A percentile compares a stretch with the other conserved stretches of the same genome.
Conservation (phyloP, 1,140 invertebrate genomes). For the Luehdorfia chinensis region DNA sequence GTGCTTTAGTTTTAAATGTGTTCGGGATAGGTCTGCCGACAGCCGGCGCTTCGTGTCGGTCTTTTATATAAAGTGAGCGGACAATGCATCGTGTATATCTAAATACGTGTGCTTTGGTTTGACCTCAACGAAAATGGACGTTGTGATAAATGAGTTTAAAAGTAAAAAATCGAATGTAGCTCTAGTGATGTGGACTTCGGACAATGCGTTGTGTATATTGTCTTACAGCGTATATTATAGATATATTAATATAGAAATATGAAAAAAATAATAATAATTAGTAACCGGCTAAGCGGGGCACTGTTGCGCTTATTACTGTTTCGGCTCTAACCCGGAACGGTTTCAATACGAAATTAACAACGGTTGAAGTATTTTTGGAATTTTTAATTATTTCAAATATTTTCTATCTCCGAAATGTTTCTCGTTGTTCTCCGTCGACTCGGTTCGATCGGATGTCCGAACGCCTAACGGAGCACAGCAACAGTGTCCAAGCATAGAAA, state of each 20-base stretch:
- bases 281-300: constrained; percentile 31
- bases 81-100: constrained; percentile 25
- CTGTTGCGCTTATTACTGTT: no score
- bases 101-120: constrained; percentile 32
- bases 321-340: no score
- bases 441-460: no score
- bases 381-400: no score
- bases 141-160: constrained; percentile 38
- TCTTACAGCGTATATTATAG: constrained; percentile 46
- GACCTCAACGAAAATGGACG: constrained; percentile 47
- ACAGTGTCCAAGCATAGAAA: no score
- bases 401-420: no score
- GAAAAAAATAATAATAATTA: constrained; percentile 29
- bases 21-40: not conserved
- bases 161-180: constrained; percentile 48
- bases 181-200: constrained; percentile 36
- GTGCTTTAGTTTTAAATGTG: no score
- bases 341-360: no score
- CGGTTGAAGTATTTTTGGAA: no score
- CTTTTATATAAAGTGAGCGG: constrained; percentile 8
- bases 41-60: not conserved
- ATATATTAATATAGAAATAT: constrained; percentile 52
- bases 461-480: no score
- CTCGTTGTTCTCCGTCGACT: no score
- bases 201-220: constrained; percentile 53